Evolutionary conservation across 1,140 invertebrate genomes (phyloP), one percentile per base, ranked within the genome.

Genomic region (Metopolophium dirhodum): DNA sequence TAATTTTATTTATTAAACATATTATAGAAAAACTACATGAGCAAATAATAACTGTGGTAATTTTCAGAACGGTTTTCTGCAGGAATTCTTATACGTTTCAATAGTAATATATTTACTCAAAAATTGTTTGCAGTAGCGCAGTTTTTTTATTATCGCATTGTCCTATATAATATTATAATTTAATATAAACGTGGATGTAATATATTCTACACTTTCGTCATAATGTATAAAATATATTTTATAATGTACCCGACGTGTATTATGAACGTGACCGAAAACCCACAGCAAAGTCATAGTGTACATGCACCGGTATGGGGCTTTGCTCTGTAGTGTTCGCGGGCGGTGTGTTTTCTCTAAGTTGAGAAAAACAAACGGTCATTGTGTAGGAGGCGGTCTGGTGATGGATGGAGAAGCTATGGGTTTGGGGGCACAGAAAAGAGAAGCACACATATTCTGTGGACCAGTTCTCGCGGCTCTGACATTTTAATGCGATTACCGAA

Each of bases 401-500:
- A 77, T 77, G n/a, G 61, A 77, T 77, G 14, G 61, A 14, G 61
- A 77, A 77, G 14, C 20, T n/a, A n/a, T 18, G 61, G 61, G 30
- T 77, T 14, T n/a, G 61, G 61, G 9, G 61, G 61, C 14, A 77
- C 61, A 14, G 30, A n/a, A 41, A 3, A 30, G 61, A 77, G 14
- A 4, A 77, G 61, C 61, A 77, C 61, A 77, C 61, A n/a, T 35
- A 77, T 77, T 77, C 30, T 77, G 61, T n/a, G n/a, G 61, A 77
- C 61, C 61, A 77, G n/a, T n/a, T 77, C 30, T n/a, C 26, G 68
- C 35, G 8, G 61, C 68, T 35, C n/a, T 37, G 61, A 91, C 90
- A 51, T 83, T 77, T 51, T 82, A 92, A 92, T 92, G 77, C 91
- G 91, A 92, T 92, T 83, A 92, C 45, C 18, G 35, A 92, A 92